Percentiles rank a stretch among this genome's conserved stretches.
Evolutionary conservation across 2,113 vertebrate genomes (phyloP).

Genomic region (Anguilla japonica): DNA sequence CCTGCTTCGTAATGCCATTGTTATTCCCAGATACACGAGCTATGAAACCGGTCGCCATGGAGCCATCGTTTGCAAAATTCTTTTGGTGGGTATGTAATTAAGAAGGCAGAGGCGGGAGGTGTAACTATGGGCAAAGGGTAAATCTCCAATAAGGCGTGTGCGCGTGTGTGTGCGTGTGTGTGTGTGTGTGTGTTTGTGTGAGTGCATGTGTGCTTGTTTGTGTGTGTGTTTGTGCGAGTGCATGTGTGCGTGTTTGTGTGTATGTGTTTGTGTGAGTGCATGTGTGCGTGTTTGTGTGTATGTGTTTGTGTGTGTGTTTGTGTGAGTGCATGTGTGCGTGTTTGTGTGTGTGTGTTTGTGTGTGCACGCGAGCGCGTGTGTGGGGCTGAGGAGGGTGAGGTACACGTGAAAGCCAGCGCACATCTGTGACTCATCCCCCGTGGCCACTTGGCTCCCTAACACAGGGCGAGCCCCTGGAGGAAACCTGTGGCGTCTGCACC

Average conservation of each 20-base stretch:
- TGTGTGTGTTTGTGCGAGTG: background rate
- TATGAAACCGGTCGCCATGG: background rate
- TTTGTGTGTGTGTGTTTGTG: background rate
- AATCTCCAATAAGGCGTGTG: background rate
- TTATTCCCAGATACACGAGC: constrained; percentile 1
- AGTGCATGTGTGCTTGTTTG: background rate
- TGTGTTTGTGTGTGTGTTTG: background rate
- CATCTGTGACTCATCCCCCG: constrained; percentile 45
- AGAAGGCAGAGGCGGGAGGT: background rate
- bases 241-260: background rate
- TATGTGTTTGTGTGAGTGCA: background rate
- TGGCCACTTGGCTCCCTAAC: constrained; percentile 36
- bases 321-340: background rate
- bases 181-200: background rate
- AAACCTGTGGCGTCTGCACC: constrained; percentile 34
- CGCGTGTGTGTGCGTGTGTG: background rate
- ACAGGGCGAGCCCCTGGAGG: constrained; percentile 17
- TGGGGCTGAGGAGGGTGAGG: background rate
- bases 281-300: background rate
- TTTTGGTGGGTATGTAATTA: background rate
- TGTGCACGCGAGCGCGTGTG: background rate
- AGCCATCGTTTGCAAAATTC: constrained; percentile 4
- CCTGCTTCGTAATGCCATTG: background rate
- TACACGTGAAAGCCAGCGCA: constrained; percentile 18
- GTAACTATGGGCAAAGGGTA: constrained; percentile 4